Evolutionary conservation across 1,140 invertebrate genomes (phyloP), one percentile per base, ranked within the genome.

Genomic region (Sweltsa coloradensis): DNA sequence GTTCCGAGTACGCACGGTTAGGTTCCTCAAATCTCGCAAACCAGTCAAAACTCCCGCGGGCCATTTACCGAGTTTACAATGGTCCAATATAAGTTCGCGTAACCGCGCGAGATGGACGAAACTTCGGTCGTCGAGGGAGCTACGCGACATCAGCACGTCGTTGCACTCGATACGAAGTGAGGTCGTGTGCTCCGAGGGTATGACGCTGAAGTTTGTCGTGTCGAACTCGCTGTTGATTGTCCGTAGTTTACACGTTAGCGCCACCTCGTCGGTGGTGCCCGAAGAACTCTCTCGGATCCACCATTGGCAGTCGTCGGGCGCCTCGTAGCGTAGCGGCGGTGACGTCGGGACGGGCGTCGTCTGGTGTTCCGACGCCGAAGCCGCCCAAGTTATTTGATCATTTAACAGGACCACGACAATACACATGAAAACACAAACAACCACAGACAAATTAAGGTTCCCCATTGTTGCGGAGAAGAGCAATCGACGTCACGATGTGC

Each of bases 201-300:
- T 83, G 41, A 86, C 81, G 61, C 83, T 87, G 60, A 91, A 87
- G 63, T 92, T 91, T 7, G 83, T 85, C n/a, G 78, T 81, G 57
- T 87, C 81, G 57, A 84, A 81, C 59, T 86, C 81, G 63, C 81
- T 85, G 64, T 85, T 86, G 58, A 83, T 81, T 26, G 81, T 83
- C 31, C 81, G 64, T 53, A 88, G 72, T 65, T 80, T 79, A 67
- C 88, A 92, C 34, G 76, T 81, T 26, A 91, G 70, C 9, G 80
- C 73, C 39, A 87, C 81, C 58, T 86, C 84, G 53, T 82, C 78
- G 5, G 50, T 56, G 34, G 49, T 50, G 21, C 51, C 53, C 23
- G 51, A 49, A 26, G 52, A 53, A 19, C 52, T 50, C 19, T 50
- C 53, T 13, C 62, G 57, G 16, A 65, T 56, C 41, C 76, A 78